Base-by-base conservation (phyloP, 1,140 invertebrate genomes). In the Venturia canescens region DNA sequence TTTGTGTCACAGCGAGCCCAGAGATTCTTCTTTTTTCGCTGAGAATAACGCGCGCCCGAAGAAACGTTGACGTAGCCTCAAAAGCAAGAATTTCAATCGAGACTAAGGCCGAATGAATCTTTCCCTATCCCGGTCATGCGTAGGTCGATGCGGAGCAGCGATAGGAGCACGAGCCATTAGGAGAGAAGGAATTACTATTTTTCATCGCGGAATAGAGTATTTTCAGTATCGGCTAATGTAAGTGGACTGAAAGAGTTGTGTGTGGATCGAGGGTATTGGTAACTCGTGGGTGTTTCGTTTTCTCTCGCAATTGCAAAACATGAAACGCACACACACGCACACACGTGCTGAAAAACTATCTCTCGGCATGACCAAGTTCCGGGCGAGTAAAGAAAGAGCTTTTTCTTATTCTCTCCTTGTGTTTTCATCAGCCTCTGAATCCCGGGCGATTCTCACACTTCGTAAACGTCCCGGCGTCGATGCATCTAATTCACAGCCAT, bases 191-290 rank as follows among this genome's bases (percentile, higher is more conserved):
- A 23, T 63, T 2, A 63, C 60, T 63, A 63, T 63, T 63, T 27
- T 63, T 63, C 23, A 63, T 63, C 60, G 16, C 27, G 60, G 18
- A 57, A 23, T 63, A 26, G 11, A 26, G 13, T 63, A 21, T 63
- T 63, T 63, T 26, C 2, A 26, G 60, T 31, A 69, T 69, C n/a
- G 29, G 21, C n/a, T n/a, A n/a, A n/a, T n/a, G 31, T 27, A 69
- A 69, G 66, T 69, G 31, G 66, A 69, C 66, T 69, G 29, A 31
- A 69, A 69, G 66, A 69, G 66, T 15, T 69, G 66, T 31, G 66
- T 69, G 66, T 6, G 38, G 38, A 31, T 31, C 66, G 23, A 11
- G 23, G 21, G n/a, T 57, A n/a, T 57, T 66, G 60, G 13, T 27
- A 66, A 6, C 13, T 23, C 27, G 60, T 63, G 60, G 60, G 60